These are phyloP conservation scores for Hystrix cristata DNA, from an alignment of 2,113 vertebrate genomes.

Conservation along the genomic window DNA sequence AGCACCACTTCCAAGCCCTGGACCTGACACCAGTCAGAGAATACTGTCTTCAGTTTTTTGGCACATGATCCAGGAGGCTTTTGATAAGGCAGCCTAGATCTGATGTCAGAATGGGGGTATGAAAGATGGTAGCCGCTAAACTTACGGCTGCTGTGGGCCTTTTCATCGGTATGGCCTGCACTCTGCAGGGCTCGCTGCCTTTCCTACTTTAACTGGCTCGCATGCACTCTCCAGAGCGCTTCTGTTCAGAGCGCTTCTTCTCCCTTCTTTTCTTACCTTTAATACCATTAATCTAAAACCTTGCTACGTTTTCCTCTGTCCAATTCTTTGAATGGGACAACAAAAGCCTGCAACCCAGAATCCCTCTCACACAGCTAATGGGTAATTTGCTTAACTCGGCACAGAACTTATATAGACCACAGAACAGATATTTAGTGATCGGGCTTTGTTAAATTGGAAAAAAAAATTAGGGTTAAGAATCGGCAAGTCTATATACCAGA, in stretches of 20 bases:
- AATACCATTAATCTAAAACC: neutral
- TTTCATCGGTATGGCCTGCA: neutral
- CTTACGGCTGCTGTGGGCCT: neutral
- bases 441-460: constrained; percentile 36
- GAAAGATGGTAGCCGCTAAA: neutral
- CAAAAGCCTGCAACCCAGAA: neutral
- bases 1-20: neutral
- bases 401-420: neutral
- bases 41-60: neutral
- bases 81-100: neutral
- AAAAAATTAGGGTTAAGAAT: constrained; percentile 3
- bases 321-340: neutral
- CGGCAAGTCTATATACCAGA: neutral
- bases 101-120: neutral
- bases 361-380: neutral
- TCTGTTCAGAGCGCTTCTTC: neutral
- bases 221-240: neutral
- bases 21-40: neutral
- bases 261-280: neutral
- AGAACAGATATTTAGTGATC: neutral
- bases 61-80: neutral
- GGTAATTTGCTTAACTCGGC: constrained; percentile 31
- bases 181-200: neutral
- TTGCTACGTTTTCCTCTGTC: neutral
- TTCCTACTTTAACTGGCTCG: neutral